Evolutionary conservation across 2,888 invertebrate species (phyloP).

Genomic region (Drosophila phalerata): DNA sequence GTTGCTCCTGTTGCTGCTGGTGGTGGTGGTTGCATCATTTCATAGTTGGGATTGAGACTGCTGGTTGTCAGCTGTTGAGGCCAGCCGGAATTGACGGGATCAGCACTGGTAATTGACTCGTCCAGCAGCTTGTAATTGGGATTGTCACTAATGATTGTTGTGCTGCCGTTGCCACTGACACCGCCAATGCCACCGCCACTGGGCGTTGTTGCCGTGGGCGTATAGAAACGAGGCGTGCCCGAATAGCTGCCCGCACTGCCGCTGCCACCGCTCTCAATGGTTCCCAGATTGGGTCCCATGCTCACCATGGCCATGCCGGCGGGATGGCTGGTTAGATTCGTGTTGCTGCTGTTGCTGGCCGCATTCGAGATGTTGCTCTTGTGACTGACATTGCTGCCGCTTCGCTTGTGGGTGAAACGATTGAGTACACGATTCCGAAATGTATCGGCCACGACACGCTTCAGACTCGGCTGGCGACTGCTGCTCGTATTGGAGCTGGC

Average conservation of each 20-base stretch:
- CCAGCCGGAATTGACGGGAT: conserved; percentile 24
- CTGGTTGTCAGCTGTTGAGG: conserved; percentile 58
- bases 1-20: background rate
- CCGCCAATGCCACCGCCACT: conserved; percentile 35
- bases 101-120: conserved; percentile 67
- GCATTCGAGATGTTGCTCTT: conserved; percentile 80
- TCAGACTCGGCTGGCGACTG: conserved; percentile 74
- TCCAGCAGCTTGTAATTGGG: conserved; percentile 82
- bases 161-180: conserved; percentile 44
- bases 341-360: conserved; percentile 76
- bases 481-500: conserved; percentile 82
- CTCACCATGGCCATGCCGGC: conserved; percentile 64
- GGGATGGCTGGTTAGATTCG: conserved; percentile 74
- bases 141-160: conserved; percentile 72
- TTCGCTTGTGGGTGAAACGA: conserved; percentile 82
- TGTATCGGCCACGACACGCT: conserved; percentile 78
- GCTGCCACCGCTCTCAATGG: conserved; percentile 78
- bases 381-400: conserved; percentile 81
- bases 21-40: conserved; percentile 68
- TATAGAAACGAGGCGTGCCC: conserved; percentile 75
- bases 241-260: conserved; percentile 81
- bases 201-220: conserved; percentile 62
- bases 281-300: conserved; percentile 63
- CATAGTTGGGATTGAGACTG: conserved; percentile 79
- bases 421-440: conserved; percentile 63